Conservation (phyloP, 1,140 invertebrate genomes). For the Marisa cornuarietis region DNA sequence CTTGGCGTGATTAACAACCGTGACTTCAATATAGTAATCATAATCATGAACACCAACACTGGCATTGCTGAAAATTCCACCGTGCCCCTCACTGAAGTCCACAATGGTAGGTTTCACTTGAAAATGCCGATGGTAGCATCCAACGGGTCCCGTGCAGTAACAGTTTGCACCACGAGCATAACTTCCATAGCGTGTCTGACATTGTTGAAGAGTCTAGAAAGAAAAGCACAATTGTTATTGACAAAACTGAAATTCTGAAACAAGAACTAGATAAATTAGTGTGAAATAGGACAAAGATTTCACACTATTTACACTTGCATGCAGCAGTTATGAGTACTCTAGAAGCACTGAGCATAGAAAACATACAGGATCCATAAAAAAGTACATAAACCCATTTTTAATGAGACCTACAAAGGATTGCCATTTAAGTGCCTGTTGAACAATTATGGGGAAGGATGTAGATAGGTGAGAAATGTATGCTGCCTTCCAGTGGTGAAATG, state of each 20-base stretch:
- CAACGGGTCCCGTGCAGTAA: constrained; percentile 35
- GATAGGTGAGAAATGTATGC: too few species aligned
- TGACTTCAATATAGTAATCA: constrained; percentile 43
- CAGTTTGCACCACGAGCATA: constrained; percentile 33
- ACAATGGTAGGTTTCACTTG: constrained; percentile 33
- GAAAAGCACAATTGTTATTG: neutral
- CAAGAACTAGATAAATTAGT: neutral
- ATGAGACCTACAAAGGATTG: too few species aligned
- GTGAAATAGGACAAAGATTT: neutral
- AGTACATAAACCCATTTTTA: too few species aligned
- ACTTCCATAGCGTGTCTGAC: constrained; percentile 31
- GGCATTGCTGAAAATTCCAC: constrained; percentile 31
- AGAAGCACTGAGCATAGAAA: too few species aligned
- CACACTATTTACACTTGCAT: neutral
- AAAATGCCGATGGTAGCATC: constrained; percentile 40
- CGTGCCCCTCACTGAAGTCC: constrained; percentile 9
- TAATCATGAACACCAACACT: constrained; percentile 39
- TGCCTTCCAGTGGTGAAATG: too few species aligned
- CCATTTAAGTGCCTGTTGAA: too few species aligned
- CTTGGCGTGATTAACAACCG: constrained; percentile 37
- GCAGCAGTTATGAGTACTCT: neutral
- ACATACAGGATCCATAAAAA: too few species aligned
- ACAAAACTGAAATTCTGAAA: neutral
- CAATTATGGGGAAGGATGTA: too few species aligned
- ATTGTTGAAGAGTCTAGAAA: constrained; percentile 27